Conservation (phyloP, 1,140 invertebrate species). For the Diachasmimorpha longicaudata region DNA sequence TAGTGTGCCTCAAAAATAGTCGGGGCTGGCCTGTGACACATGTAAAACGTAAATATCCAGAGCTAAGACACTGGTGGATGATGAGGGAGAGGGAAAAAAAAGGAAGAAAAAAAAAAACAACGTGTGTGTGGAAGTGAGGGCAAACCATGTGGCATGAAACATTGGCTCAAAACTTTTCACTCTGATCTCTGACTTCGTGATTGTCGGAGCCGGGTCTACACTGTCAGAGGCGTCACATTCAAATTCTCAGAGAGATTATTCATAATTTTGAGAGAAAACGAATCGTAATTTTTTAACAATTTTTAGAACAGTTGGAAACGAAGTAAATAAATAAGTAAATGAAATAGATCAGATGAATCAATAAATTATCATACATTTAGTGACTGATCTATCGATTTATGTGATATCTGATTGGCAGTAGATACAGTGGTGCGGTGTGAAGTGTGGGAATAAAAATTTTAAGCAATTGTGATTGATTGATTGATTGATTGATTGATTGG, state of each 20-base stretch:
- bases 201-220: constrained; percentile 44
- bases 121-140: constrained; percentile 19
- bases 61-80: constrained; percentile 34
- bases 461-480: background rate
- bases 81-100: background rate
- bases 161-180: constrained; percentile 42
- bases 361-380: too few species aligned
- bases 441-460: background rate
- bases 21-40: constrained; percentile 35
- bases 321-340: too few species aligned
- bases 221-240: background rate
- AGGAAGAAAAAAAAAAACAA: constrained; percentile 19
- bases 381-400: too few species aligned
- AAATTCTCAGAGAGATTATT: background rate
- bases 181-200: constrained; percentile 51
- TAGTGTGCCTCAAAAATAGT: constrained; percentile 51
- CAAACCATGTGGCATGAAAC: constrained; percentile 41
- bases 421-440: too few species aligned
- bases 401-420: too few species aligned
- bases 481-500: background rate
- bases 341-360: too few species aligned
- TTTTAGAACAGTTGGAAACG: too few species aligned
- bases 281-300: background rate
- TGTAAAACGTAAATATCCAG: constrained; percentile 39
- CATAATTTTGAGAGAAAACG: background rate